phyloP scores from a whole-genome alignment of 2,797 vertebrate genomes.

The Vespertilio murinus region DNA sequence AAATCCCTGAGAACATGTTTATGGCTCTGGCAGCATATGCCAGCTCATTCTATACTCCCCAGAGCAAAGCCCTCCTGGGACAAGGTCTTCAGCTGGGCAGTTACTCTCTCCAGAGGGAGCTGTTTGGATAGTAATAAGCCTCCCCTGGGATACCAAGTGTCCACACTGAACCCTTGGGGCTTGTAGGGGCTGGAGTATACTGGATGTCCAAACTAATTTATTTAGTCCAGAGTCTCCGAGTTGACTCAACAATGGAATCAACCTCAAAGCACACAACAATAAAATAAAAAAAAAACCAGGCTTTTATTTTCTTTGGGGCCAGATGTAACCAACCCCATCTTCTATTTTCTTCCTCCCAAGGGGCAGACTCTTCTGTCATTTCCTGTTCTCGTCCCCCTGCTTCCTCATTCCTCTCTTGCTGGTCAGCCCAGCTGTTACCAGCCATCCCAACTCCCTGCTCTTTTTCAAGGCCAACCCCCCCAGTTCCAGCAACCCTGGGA shows the following conservation, averaged over 20 bases:
- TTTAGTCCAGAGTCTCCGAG: background rate
- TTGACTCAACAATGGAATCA: conserved; percentile 17
- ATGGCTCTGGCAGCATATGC: background rate
- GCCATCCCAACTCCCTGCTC: background rate
- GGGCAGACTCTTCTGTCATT: conserved; percentile 61
- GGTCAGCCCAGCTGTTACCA: conserved; percentile 48
- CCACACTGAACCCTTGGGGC: background rate
- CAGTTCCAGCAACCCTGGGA: background rate
- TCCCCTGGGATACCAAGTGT: background rate
- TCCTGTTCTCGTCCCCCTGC: conserved; percentile 66
- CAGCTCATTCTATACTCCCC: background rate
- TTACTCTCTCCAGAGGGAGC: background rate
- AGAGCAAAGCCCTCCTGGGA: background rate
- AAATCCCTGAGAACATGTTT: conserved; percentile 16
- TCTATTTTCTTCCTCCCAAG: conserved; percentile 79
- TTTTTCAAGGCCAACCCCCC: background rate
- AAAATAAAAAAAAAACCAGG: background rate
- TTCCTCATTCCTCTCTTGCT: conserved; percentile 68
- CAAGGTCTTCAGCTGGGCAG: background rate
- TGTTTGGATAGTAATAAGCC: background rate
- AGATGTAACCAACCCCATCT: conserved; percentile 68
- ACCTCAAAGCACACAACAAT: conserved; percentile 5
- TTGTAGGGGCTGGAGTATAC: background rate
- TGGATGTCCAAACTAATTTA: background rate
- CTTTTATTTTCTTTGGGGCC: conserved; percentile 59